Base-by-base conservation (phyloP, 2,888 invertebrate genomes). In the Cenopis cana region DNA sequence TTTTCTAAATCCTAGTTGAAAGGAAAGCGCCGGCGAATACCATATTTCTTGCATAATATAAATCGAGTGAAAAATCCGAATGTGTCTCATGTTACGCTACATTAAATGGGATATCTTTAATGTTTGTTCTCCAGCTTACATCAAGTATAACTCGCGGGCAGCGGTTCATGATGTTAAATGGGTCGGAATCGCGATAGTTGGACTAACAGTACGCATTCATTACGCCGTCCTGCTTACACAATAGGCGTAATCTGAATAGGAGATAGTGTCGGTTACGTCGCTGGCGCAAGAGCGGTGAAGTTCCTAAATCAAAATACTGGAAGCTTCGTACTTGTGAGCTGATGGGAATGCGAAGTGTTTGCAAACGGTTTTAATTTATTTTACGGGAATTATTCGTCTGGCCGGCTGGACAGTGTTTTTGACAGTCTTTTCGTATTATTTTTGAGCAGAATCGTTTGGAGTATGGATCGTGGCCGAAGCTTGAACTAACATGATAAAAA, bases 111-210 rank as follows among this genome's bases (percentile, higher is more conserved):
- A 60, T 61, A 71, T 66, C 70, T 66, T 66, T 60, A 65, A 57
- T 66, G 55, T 60, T 71, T 66, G 52, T 62, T 24, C n/a, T n/a
- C 1, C 24, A 24, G 24, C 24, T 24, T 46, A 66, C 57, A 55
- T 24, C 18, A 46, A 62, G 59, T 46, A 49, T 46, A 56, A 61
- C 56, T 74, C 74, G 72, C 75, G 68, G 46, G 80, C 81, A 81
- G 77, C 78, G 80, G 80, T 78, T 81, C 82, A 80, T 74, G 77
- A 75, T 76, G 83, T 82, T 87, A 81, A 88, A 88, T 87, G 87
- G 85, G 75, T 79, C 72, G 86, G 85, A 88, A 88, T 80, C 73
- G 83, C 78, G 88, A 88, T 87, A 88, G 86, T 85, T 85, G 77
- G 80, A 82, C 82, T 86, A 84, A 82, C 81, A 78, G 74, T 76